phyloP scores from a whole-genome alignment of 2,797 vertebrate genomes.

The Yasuhikotakia modesta region DNA sequence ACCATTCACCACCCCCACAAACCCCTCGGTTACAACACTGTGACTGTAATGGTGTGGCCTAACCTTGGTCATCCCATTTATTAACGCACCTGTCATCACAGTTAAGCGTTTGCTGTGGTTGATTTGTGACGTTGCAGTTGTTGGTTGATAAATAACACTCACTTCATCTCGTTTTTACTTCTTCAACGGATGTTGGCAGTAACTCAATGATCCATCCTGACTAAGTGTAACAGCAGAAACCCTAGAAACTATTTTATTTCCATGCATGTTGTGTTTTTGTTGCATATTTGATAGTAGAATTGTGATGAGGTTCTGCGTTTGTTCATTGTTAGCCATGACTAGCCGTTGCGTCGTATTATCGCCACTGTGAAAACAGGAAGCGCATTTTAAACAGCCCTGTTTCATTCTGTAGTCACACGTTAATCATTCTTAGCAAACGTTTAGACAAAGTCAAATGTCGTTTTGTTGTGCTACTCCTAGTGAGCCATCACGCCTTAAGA shows the following conservation, averaged over 20 bases:
- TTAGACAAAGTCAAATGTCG: constrained; percentile 66
- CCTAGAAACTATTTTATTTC: neutral
- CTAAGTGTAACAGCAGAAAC: neutral
- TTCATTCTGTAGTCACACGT: constrained; percentile 37
- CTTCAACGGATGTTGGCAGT: neutral
- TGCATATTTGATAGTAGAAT: neutral
- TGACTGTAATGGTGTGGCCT: constrained; percentile 18
- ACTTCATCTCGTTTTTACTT: constrained; percentile 1
- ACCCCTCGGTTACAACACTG: constrained; percentile 10
- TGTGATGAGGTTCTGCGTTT: neutral
- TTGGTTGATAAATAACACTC: constrained; percentile 41
- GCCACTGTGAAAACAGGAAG: neutral
- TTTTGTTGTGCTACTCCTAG: constrained; percentile 27
- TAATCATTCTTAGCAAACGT: constrained; percentile 61
- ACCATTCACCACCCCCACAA: constrained; percentile 7
- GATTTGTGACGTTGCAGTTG: constrained; percentile 36
- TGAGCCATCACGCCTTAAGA: constrained; percentile 42
- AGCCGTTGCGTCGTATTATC: constrained; percentile 1
- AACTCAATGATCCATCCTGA: neutral
- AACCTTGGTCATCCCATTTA: constrained; percentile 52
- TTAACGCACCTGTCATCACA: constrained; percentile 35
- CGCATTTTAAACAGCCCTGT: constrained; percentile 2
- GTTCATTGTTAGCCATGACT: constrained; percentile 3
- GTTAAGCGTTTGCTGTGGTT: constrained; percentile 42
- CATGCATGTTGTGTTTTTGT: neutral